Evolutionary conservation across 2,113 vertebrate species (phyloP).

Genomic region (Ursus arctos): DNA sequence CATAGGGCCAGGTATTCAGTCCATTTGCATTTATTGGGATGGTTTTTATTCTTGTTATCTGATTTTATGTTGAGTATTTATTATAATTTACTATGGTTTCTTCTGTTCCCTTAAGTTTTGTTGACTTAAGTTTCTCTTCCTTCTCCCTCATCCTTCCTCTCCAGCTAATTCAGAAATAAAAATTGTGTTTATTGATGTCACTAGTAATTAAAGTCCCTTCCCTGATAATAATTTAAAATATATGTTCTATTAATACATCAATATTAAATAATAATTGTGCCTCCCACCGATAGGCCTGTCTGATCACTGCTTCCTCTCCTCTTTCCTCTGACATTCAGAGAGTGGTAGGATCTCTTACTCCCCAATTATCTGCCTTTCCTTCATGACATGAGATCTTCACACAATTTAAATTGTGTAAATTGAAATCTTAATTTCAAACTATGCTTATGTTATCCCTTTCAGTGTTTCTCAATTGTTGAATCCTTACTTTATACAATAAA

Average conservation of each 20-base stretch:
- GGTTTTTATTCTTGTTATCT: constrained; percentile 31
- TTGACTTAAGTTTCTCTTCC: not conserved
- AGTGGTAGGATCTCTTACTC: not conserved
- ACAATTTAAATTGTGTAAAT: too few relatives aligned
- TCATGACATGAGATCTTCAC: not conserved
- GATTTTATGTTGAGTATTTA: not conserved
- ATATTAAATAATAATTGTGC: not conserved
- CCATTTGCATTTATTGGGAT: not conserved
- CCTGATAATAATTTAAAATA: not conserved
- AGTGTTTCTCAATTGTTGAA: not conserved
- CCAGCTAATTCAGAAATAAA: not conserved
- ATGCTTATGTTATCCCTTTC: not conserved
- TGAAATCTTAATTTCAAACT: not conserved
- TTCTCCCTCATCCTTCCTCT: not conserved
- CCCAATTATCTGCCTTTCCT: not conserved
- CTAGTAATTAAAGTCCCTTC: not conserved
- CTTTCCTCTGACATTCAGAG: not conserved
- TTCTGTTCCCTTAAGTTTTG: not conserved
- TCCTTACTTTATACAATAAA: constrained; percentile 16
- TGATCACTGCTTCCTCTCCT: not conserved
- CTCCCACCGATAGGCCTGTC: not conserved
- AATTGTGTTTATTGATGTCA: not conserved
- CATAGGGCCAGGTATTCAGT: not conserved
- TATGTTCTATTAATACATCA: not conserved
- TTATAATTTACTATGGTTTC: not conserved